phyloP scores from a whole-genome alignment of 1,140 invertebrate genomes.

The Drosophila jambulina region DNA sequence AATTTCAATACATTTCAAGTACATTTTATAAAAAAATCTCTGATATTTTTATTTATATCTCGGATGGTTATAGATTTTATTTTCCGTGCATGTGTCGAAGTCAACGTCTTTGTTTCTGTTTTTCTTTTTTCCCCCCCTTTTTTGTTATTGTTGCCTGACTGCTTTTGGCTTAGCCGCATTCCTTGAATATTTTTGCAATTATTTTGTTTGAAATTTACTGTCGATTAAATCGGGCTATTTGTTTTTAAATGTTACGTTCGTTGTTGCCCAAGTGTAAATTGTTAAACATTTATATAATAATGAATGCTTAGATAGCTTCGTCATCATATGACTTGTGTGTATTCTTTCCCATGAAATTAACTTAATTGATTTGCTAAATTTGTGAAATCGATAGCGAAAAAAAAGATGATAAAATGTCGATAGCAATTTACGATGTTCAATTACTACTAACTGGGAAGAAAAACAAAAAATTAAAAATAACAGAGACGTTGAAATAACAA shows the following conservation, averaged over 20 bases:
- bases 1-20: not conserved
- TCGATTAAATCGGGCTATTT: slow-evolving; percentile 36
- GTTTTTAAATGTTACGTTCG: slow-evolving; percentile 22
- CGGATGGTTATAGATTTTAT: slow-evolving; percentile 1
- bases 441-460: slow-evolving; percentile 49
- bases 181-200: slow-evolving; percentile 70
- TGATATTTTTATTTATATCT: not conserved
- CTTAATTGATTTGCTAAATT: slow-evolving; percentile 43
- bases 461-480: slow-evolving; percentile 7
- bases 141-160: slow-evolving; percentile 44
- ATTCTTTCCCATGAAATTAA: slow-evolving; percentile 43
- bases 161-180: slow-evolving; percentile 64
- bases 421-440: slow-evolving; percentile 66
- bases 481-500: slow-evolving; percentile 46
- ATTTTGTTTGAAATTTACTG: slow-evolving; percentile 56
- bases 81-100: slow-evolving; percentile 34
- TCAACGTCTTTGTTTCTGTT: slow-evolving; percentile 35
- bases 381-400: slow-evolving; percentile 48
- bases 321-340: slow-evolving; percentile 17
- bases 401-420: slow-evolving; percentile 11
- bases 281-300: slow-evolving; percentile 44
- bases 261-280: slow-evolving; percentile 12
- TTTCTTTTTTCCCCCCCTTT: not conserved
- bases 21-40: not conserved
- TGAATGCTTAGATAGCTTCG: not conserved